Evolutionary conservation across 2,888 invertebrate species (phyloP).

Genomic region (Caenorhabditis sinica): DNA sequence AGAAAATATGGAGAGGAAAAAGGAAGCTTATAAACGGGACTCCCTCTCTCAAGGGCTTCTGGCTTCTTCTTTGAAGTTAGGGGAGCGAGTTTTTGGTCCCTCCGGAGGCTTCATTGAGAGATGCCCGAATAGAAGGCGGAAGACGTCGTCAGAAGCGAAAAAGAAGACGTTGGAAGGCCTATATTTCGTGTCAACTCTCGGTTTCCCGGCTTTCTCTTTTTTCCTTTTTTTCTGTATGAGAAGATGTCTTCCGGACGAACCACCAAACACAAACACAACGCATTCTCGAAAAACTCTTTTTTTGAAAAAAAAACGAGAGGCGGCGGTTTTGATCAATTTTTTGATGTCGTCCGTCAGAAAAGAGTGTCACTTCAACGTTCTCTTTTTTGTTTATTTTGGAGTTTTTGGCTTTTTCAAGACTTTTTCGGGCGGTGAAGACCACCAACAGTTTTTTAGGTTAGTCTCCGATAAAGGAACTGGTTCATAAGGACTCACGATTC

Average conservation of each 20-base stretch:
- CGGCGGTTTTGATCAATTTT: constrained; percentile 58
- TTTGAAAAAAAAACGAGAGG: constrained; percentile 21
- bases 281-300: constrained; percentile 20
- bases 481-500: no score
- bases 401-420: constrained; percentile 4
- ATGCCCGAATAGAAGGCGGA: constrained; percentile 43
- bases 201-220: constrained; percentile 11
- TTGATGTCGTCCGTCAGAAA: constrained; percentile 46
- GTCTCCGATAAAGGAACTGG: no score
- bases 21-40: constrained; percentile 40
- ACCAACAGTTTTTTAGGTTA: background rate
- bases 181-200: constrained; percentile 50
- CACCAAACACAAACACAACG: constrained; percentile 39
- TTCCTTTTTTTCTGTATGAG: constrained; percentile 18
- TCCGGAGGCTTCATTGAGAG: constrained; percentile 30
- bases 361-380: constrained; percentile 26
- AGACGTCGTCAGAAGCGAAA: constrained; percentile 37
- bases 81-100: constrained; percentile 49
- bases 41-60: constrained; percentile 7
- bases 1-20: constrained; percentile 32
- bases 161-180: constrained; percentile 22
- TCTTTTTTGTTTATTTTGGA: constrained; percentile 26
- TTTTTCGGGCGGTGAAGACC: background rate
- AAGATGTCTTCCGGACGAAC: constrained; percentile 40
- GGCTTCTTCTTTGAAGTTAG: constrained; percentile 9